A percentile compares a stretch with the other conserved stretches of the same genome.
These are phyloP conservation scores for Heliconius charithonia DNA, from an alignment of 2,888 invertebrate genomes.

Conservation along the genomic window DNA sequence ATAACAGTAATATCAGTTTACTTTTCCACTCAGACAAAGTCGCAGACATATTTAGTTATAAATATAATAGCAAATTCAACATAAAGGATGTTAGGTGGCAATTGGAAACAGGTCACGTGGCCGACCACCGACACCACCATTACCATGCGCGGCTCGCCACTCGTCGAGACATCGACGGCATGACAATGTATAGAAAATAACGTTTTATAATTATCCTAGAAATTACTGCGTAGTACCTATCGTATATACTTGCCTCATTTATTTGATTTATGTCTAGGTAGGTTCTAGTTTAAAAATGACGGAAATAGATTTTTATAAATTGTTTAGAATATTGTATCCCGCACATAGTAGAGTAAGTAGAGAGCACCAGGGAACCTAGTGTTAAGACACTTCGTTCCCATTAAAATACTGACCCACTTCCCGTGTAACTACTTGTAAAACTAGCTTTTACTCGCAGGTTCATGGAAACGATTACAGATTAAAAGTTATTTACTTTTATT, in stretches of 20 bases:
- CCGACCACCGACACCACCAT: slow-evolving; percentile 2
- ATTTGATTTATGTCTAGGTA: neutral
- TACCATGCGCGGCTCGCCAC: slow-evolving; percentile 18
- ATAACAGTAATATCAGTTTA: too few relatives aligned
- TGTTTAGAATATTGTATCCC: neutral
- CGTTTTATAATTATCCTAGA: slow-evolving; percentile 14
- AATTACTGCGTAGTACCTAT: slow-evolving; percentile 1
- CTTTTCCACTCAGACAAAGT: too few relatives aligned
- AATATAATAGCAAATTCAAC: slow-evolving; percentile 22
- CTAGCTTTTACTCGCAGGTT: too few relatives aligned
- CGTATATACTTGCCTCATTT: neutral
- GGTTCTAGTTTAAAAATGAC: neutral
- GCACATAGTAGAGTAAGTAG: too few relatives aligned
- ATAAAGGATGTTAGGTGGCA: slow-evolving; percentile 55
- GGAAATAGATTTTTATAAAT: neutral
- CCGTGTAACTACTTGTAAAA: too few relatives aligned
- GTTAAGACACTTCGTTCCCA: too few relatives aligned
- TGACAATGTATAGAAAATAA: slow-evolving; percentile 24
- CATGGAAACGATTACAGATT: too few relatives aligned
- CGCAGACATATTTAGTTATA: neutral
- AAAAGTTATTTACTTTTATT: too few relatives aligned
- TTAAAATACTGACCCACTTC: neutral
- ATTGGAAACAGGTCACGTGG: slow-evolving; percentile 61
- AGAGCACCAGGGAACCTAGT: too few relatives aligned
- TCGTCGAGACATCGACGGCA: slow-evolving; percentile 12